These are phyloP conservation scores for Eupeodes latifasciatus DNA, from an alignment of 2,888 invertebrate genomes.

Conservation along the genomic window DNA sequence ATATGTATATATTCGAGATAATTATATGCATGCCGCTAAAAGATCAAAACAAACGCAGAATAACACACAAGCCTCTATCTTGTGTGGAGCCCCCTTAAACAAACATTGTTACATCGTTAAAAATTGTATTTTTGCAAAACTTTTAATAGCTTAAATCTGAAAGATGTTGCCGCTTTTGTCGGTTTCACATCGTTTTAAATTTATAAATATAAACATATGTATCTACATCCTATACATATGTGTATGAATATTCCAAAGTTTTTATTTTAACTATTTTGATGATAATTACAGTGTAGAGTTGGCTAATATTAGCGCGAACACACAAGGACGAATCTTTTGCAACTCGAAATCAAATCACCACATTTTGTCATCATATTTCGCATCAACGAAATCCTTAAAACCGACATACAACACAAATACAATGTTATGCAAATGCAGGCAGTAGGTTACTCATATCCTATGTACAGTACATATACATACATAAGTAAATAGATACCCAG, in stretches of 20 bases:
- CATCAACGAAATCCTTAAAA: slow-evolving; percentile 22
- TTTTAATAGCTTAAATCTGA: slow-evolving; percentile 48
- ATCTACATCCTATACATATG: neutral
- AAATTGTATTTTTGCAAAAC: slow-evolving; percentile 43
- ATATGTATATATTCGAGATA: no score
- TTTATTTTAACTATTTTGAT: neutral
- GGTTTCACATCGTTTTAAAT: slow-evolving; percentile 45
- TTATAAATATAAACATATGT: slow-evolving; percentile 5
- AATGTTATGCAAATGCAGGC: neutral
- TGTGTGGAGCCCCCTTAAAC: slow-evolving; percentile 66
- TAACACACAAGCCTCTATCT: slow-evolving; percentile 71
- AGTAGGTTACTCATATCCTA: neutral
- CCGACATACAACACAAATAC: neutral
- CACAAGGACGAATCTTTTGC: neutral
- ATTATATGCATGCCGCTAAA: slow-evolving; percentile 34
- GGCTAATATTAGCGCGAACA: neutral
- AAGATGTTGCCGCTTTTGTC: slow-evolving; percentile 66
- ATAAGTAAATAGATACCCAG: neutral
- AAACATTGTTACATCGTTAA: slow-evolving; percentile 73
- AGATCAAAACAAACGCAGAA: slow-evolving; percentile 74
- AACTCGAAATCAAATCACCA: slow-evolving; percentile 45
- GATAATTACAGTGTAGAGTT: slow-evolving; percentile 23
- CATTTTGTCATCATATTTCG: slow-evolving; percentile 65
- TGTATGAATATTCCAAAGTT: neutral
- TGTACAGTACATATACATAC: no score